phyloP scores from a whole-genome alignment of 2,797 vertebrate species.

The Mormyrops attenuatus region DNA sequence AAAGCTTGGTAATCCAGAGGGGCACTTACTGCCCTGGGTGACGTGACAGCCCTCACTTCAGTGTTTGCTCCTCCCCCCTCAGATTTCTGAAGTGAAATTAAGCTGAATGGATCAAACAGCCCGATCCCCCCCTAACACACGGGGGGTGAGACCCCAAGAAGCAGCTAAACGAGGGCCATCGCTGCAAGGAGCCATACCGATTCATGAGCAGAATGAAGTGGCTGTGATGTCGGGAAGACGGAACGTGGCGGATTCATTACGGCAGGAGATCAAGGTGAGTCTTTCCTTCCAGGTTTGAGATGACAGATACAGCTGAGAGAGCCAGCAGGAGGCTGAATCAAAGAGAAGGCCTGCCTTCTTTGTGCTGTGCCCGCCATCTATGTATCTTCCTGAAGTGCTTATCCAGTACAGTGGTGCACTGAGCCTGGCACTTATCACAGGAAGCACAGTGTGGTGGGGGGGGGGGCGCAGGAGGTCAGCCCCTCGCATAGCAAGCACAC shows the following conservation, averaged over 20 bases:
- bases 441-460: background rate
- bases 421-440: background rate
- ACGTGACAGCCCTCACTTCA: background rate
- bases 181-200: background rate
- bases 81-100: background rate
- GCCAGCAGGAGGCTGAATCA: background rate
- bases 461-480: background rate
- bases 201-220: background rate
- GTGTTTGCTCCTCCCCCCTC: background rate
- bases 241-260: background rate
- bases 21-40: background rate
- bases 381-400: background rate
- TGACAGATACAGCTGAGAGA: background rate
- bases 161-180: background rate
- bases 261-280: background rate
- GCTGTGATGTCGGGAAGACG: background rate
- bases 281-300: background rate
- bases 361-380: background rate
- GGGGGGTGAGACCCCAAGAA: background rate
- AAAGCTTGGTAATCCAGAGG: background rate
- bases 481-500: background rate
- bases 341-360: background rate
- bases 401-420: background rate
- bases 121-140: background rate
- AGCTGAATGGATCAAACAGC: background rate